These are phyloP conservation scores for Byasa hedistus DNA, from an alignment of 2,888 invertebrate species.

Conservation along the genomic window DNA sequence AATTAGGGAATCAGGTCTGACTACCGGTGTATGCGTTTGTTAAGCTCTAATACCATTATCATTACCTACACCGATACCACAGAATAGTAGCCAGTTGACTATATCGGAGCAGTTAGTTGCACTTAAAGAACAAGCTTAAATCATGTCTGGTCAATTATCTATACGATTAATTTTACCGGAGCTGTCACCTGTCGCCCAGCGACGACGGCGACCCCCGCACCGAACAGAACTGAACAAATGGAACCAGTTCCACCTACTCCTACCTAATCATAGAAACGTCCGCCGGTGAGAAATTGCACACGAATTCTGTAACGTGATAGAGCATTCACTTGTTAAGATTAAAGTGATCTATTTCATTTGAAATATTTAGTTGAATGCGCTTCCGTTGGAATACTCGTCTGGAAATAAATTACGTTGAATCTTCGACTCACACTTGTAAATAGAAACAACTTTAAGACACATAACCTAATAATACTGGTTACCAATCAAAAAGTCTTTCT, in stretches of 20 bases:
- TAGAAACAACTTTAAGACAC: no score
- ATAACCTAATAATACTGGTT: no score
- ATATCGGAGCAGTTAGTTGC: not conserved
- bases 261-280: conserved; percentile 16
- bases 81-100: not conserved
- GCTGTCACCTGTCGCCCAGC: not conserved
- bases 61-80: not conserved
- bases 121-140: conserved; percentile 1
- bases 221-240: conserved; percentile 8
- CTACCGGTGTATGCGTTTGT: no score
- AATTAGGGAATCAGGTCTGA: no score
- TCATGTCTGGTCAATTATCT: conserved; percentile 10
- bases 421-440: no score
- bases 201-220: conserved; percentile 6
- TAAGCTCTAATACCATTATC: no score
- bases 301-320: conserved; percentile 1
- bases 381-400: no score
- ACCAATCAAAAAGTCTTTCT: no score
- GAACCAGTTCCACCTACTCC: conserved; percentile 10
- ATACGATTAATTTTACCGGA: conserved; percentile 1
- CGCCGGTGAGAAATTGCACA: conserved; percentile 10
- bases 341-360: no score
- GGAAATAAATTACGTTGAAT: no score
- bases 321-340: not conserved
- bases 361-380: no score